phyloP scores from a whole-genome alignment of 2,797 vertebrate species.

The Tapera naevia region DNA sequence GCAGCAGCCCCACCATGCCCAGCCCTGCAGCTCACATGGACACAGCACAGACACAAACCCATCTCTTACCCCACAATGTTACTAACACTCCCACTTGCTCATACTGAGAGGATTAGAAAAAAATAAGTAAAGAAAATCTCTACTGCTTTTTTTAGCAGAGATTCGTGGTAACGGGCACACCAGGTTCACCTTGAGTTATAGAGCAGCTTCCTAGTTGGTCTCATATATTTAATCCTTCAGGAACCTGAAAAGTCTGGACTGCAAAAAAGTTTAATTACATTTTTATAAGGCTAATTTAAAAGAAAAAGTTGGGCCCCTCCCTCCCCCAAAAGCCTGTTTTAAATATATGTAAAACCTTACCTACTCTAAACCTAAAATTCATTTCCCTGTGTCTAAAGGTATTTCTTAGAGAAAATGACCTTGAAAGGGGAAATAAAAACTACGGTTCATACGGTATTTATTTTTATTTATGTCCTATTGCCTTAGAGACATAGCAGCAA shows the following conservation, averaged over 20 bases:
- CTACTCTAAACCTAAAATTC: not conserved
- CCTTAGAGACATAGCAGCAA: not conserved
- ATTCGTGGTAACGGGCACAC: accelerated
- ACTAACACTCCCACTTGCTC: not conserved
- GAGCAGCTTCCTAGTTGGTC: not conserved
- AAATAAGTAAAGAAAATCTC: not conserved
- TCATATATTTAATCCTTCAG: not conserved
- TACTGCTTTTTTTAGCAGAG: not conserved
- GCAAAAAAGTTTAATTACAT: not conserved
- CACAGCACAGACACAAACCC: not conserved
- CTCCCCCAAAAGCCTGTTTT: not conserved
- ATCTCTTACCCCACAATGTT: not conserved
- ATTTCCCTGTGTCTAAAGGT: not conserved
- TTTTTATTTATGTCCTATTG: not conserved
- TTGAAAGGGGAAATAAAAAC: not conserved
- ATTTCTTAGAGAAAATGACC: not conserved
- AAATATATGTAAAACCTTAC: not conserved
- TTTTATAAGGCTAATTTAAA: not conserved
- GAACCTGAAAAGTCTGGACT: not conserved
- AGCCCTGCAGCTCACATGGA: not conserved
- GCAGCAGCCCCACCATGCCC: accelerated
- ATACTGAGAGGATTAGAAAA: not conserved
- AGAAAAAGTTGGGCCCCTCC: not conserved
- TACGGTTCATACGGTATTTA: not conserved
- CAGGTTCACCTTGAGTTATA: slow-evolving; percentile 16